A percentile compares a stretch with the other conserved stretches of the same genome.
Conservation (phyloP, 2,113 vertebrate species). For the Eupsittula cactorum region DNA sequence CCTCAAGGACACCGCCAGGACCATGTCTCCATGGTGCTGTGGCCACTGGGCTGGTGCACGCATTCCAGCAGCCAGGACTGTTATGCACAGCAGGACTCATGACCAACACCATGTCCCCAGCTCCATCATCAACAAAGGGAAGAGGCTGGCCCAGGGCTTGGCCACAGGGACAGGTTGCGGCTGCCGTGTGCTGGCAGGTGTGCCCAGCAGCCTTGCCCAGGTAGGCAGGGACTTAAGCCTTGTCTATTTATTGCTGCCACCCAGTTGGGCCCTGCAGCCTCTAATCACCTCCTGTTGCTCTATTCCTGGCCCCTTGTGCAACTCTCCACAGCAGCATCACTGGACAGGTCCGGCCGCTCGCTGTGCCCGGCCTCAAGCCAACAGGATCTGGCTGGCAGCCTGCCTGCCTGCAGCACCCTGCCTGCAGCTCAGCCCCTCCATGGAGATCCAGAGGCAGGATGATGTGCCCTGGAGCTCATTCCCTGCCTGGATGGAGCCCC, state of each 20-base stretch:
- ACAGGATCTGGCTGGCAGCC: background rate
- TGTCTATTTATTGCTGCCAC: background rate
- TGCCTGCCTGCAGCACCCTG: background rate
- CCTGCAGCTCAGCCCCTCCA: background rate
- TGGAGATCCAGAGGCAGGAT: background rate
- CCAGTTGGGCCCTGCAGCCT: background rate
- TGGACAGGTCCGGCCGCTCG: background rate
- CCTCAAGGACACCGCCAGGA: background rate
- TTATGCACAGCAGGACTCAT: rapidly evolving
- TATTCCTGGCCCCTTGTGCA: slow-evolving; percentile 56
- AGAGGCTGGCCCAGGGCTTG: background rate
- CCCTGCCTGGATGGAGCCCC: background rate
- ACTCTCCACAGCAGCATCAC: background rate
- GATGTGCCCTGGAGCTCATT: background rate
- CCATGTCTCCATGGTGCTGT: rapidly evolving
- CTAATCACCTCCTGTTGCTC: slow-evolving; percentile 38
- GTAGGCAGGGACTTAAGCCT: slow-evolving; percentile 27
- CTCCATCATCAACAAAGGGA: background rate
- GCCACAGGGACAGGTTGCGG: background rate
- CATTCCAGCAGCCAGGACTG: background rate
- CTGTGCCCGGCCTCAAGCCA: background rate
- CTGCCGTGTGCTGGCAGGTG: rapidly evolving
- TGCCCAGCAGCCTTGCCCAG: slow-evolving; percentile 1
- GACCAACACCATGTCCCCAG: background rate
- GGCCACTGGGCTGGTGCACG: rapidly evolving